These are phyloP conservation scores for Cataglyphis albicans DNA, from an alignment of 2,888 invertebrate species.

Conservation along the genomic window DNA sequence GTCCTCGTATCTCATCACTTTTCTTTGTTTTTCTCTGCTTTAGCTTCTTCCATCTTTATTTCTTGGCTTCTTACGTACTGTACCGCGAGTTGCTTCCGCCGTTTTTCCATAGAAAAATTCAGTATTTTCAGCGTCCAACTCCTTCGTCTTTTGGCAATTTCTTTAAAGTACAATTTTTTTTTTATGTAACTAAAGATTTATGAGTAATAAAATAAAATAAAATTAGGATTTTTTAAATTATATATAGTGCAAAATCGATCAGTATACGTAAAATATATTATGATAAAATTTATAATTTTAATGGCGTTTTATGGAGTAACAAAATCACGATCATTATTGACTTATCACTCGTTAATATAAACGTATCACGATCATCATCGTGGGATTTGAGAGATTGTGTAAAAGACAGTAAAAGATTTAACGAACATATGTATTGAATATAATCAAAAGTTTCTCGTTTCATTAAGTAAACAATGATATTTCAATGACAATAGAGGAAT, in stretches of 20 bases:
- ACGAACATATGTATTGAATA: background rate
- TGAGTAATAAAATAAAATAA: background rate
- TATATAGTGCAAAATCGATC: background rate
- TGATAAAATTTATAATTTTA: background rate
- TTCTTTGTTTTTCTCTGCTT: conserved; percentile 25
- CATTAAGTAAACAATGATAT: background rate
- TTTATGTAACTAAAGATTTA: conserved; percentile 17
- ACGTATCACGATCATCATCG: background rate
- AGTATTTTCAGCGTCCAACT: background rate
- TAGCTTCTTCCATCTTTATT: conserved; percentile 23
- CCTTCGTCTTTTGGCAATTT: background rate
- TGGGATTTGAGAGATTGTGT: background rate
- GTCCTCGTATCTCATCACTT: conserved; percentile 20
- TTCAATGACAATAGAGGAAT: background rate
- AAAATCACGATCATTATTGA: background rate
- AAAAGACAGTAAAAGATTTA: background rate
- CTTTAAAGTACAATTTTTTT: background rate
- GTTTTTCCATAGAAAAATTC: background rate
- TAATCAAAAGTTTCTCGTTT: background rate
- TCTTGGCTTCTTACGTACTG: conserved; percentile 21
- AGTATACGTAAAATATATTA: background rate
- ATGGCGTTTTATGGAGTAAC: background rate
- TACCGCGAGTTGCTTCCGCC: background rate
- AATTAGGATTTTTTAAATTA: conserved; percentile 1
- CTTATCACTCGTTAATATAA: background rate